Percentiles rank a stretch among this genome's conserved stretches.
These are phyloP conservation scores for Koerneria pararmatus DNA, from an alignment of 2,888 invertebrate species.

Conservation along the genomic window DNA sequence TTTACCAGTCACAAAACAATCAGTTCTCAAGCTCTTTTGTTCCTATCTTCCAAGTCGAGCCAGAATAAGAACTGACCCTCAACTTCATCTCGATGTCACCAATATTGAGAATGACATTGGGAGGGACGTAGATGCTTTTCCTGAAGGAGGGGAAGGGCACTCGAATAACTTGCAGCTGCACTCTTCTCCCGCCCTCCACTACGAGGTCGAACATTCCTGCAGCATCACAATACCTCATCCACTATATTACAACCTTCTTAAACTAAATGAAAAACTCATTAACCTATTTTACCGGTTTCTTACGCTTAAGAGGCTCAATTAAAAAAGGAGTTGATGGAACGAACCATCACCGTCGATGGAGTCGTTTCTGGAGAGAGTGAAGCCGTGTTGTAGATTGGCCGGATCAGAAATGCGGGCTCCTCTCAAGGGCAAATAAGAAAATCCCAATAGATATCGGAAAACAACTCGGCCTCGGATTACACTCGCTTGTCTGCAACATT, in stretches of 20 bases:
- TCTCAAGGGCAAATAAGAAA: conserved; percentile 82
- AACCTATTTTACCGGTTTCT: too few species aligned
- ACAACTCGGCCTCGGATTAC: conserved; percentile 96
- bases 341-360: conserved; percentile 20
- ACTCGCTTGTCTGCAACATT: conserved; percentile 83
- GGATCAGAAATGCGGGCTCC: conserved; percentile 95
- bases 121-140: conserved; percentile 82
- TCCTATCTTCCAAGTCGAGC: too few species aligned
- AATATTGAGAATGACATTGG: conserved; percentile 90
- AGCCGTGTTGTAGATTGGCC: conserved; percentile 77
- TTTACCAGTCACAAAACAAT: too few species aligned
- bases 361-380: conserved; percentile 66
- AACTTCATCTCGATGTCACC: conserved; percentile 69
- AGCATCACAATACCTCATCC: conserved; percentile 59
- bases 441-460: conserved; percentile 62
- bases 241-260: too few species aligned
- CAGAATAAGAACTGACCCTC: too few species aligned
- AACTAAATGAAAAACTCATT: too few species aligned
- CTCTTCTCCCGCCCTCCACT: conserved; percentile 85
- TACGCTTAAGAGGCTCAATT: too few species aligned
- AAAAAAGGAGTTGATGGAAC: too few species aligned
- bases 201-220: conserved; percentile 84
- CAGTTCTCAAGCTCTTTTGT: too few species aligned
- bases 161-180: conserved; percentile 64
- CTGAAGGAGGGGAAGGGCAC: conserved; percentile 59